phyloP scores from a whole-genome alignment of 2,888 invertebrate species.

The Polia nebulosa region DNA sequence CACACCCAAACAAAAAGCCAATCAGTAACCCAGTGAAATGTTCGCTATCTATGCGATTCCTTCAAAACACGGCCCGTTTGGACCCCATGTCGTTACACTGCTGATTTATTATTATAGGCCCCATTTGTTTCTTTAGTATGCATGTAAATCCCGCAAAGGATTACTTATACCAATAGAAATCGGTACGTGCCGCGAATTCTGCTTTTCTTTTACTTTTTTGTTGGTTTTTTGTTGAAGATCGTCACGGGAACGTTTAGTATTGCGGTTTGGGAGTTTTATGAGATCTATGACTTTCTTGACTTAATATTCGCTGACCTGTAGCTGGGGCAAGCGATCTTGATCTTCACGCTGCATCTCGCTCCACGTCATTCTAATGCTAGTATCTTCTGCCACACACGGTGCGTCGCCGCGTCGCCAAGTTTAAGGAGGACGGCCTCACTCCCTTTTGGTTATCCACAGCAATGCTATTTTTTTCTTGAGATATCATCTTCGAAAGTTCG shows the following conservation, averaged over 20 bases:
- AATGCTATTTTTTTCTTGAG: too few species aligned
- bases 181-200: constrained; percentile 64
- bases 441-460: too few species aligned
- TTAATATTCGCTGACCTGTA: too few species aligned
- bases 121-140: constrained; percentile 73
- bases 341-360: too few species aligned
- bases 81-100: constrained; percentile 74
- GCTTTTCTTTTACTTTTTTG: constrained; percentile 44
- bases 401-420: too few species aligned
- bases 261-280: neutral
- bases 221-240: constrained; percentile 26
- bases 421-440: too few species aligned
- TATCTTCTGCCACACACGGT: too few species aligned
- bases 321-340: too few species aligned
- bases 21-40: constrained; percentile 43
- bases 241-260: neutral
- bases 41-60: constrained; percentile 68
- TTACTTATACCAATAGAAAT: constrained; percentile 70
- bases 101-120: constrained; percentile 79
- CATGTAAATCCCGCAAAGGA: constrained; percentile 71
- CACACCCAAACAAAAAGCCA: constrained; percentile 11
- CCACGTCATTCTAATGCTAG: too few species aligned
- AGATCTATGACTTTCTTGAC: neutral
- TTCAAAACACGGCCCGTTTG: constrained; percentile 76
- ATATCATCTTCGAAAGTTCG: too few species aligned